Conservation (phyloP, 2,113 vertebrate genomes). For the Xiphophorus couchianus region DNA sequence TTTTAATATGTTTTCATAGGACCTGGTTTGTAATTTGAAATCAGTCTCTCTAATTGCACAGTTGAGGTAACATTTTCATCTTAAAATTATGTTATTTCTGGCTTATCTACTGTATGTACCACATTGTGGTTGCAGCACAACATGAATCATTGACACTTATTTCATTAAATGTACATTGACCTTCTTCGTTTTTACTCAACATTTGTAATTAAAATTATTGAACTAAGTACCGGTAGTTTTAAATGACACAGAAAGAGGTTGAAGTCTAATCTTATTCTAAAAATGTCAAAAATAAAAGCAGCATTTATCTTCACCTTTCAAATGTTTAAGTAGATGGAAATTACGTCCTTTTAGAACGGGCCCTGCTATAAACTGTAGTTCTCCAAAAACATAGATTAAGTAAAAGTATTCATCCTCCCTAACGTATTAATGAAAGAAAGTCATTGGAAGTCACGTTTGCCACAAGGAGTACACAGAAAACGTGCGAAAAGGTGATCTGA, state of each 20-base stretch:
- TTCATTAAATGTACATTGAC: slow-evolving; percentile 32
- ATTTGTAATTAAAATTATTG: slow-evolving; percentile 21
- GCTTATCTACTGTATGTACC: slow-evolving; percentile 23
- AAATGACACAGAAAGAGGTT: slow-evolving; percentile 3
- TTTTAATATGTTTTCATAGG: background rate
- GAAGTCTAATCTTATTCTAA: slow-evolving; percentile 7
- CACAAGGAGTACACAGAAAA: too few relatives aligned
- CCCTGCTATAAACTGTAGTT: too few relatives aligned
- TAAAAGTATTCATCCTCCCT: too few relatives aligned
- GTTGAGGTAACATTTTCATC: slow-evolving; percentile 4
- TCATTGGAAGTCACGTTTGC: too few relatives aligned
- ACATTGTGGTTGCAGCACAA: slow-evolving; percentile 2
- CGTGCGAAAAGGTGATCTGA: too few relatives aligned
- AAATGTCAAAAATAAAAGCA: slow-evolving; percentile 10
- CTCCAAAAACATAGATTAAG: too few relatives aligned
- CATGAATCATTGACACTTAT: slow-evolving; percentile 29
- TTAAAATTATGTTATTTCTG: background rate
- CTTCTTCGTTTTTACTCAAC: slow-evolving; percentile 20
- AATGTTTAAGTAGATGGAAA: background rate
- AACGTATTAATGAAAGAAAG: too few relatives aligned
- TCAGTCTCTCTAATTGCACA: background rate
- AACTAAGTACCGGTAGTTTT: background rate
- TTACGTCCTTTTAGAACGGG: slow-evolving; percentile 18
- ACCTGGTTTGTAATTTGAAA: background rate
- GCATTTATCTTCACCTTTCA: slow-evolving; percentile 14